Percentiles rank a stretch among this genome's conserved stretches.
phyloP scores from a whole-genome alignment of 1,140 invertebrate species.

The Zaprionus capensis region DNA sequence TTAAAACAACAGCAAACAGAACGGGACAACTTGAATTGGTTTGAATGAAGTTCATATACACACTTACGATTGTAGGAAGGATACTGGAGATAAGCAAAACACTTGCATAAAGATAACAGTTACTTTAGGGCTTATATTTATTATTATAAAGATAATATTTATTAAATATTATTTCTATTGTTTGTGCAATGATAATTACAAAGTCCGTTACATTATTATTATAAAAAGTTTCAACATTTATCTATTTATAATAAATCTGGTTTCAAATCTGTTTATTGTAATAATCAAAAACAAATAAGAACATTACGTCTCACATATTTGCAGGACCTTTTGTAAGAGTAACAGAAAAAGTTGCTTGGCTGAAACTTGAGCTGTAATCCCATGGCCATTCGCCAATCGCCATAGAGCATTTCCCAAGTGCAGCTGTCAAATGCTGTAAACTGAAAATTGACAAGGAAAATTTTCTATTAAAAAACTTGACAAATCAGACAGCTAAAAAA shows the following conservation, averaged over 20 bases:
- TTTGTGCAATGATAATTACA: no score
- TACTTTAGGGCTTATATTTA: not conserved
- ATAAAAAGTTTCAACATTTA: no score
- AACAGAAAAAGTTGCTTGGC: not conserved
- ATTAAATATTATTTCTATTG: no score
- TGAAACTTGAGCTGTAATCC: slow-evolving; percentile 5
- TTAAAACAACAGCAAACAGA: slow-evolving; percentile 2
- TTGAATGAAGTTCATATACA: not conserved
- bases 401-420: not conserved
- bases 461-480: slow-evolving; percentile 41
- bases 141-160: no score
- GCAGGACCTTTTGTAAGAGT: not conserved
- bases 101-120: not conserved
- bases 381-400: not conserved
- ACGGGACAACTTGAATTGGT: not conserved
- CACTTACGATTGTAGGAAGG: not conserved
- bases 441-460: slow-evolving; percentile 34
- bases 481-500: slow-evolving; percentile 29
- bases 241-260: no score
- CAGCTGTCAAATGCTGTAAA: slow-evolving; percentile 47
- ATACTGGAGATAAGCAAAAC: not conserved
- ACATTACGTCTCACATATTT: not conserved
- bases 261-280: no score
- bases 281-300: no score
- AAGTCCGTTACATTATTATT: no score